Conservation (phyloP, 2,888 invertebrate species). For the Cheilosia soror region DNA sequence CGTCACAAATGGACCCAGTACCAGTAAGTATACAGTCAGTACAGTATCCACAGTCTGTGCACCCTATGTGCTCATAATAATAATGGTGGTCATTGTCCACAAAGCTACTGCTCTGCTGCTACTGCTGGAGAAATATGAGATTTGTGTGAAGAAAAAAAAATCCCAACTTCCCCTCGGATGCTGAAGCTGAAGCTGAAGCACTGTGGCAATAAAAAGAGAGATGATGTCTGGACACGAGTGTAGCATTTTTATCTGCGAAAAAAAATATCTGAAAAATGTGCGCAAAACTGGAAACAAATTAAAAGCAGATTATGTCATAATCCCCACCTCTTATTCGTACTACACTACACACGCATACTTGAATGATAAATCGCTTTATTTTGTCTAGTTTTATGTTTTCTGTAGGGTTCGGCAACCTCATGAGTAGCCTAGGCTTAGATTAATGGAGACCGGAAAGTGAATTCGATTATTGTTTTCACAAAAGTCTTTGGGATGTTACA, state of each 20-base stretch:
- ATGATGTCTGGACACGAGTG: constrained; percentile 68
- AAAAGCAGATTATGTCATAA: constrained; percentile 73
- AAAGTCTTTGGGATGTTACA: background rate
- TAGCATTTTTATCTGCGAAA: constrained; percentile 49
- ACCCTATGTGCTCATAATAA: constrained; percentile 1
- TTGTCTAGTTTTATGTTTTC: constrained; percentile 12
- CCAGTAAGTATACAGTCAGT: background rate
- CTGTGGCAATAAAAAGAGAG: constrained; percentile 28
- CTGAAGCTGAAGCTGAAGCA: too few relatives aligned
- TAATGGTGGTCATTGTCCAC: constrained; percentile 61
- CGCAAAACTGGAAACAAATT: constrained; percentile 68
- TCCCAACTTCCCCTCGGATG: background rate
- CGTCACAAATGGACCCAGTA: background rate
- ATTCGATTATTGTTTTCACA: background rate
- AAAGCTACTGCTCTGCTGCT: constrained; percentile 16
- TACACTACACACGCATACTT: background rate
- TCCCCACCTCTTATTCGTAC: constrained; percentile 11
- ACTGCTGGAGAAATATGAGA: constrained; percentile 51
- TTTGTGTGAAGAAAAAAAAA: constrained; percentile 1
- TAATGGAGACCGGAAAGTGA: constrained; percentile 3
- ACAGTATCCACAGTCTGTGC: background rate
- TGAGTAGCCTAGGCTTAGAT: constrained; percentile 10
- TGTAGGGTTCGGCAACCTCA: constrained; percentile 51
- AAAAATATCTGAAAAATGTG: constrained; percentile 42
- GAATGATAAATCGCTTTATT: constrained; percentile 22